These are phyloP conservation scores for Halcyon senegalensis DNA, from an alignment of 2,113 vertebrate genomes.

Conservation along the genomic window DNA sequence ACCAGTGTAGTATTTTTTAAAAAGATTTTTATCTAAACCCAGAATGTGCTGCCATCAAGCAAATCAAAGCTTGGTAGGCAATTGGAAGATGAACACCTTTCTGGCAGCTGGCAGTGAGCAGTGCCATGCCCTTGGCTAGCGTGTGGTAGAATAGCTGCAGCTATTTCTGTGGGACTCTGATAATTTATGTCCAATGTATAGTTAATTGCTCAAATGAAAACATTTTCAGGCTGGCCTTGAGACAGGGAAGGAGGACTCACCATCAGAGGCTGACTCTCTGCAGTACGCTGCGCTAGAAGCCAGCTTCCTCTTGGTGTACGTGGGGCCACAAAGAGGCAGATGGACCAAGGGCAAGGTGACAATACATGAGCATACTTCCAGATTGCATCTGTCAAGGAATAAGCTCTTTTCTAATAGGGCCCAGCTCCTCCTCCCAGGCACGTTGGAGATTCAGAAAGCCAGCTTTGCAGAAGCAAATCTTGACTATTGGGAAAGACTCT, in stretches of 20 bases:
- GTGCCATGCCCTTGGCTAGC: background rate
- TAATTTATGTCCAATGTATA: background rate
- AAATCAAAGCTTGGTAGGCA: background rate
- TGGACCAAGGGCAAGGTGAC: background rate
- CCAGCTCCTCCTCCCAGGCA: background rate
- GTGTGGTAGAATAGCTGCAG: background rate
- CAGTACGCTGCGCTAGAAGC: background rate
- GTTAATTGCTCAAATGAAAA: slow-evolving; percentile 10
- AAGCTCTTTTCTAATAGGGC: background rate
- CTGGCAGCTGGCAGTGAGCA: background rate
- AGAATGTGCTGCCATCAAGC: background rate
- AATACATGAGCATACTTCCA: background rate
- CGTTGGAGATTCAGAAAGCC: background rate
- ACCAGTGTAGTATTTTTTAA: background rate
- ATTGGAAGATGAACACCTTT: background rate
- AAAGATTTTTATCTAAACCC: background rate
- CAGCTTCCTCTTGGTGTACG: background rate
- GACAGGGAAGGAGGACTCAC: background rate
- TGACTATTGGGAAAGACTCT: background rate
- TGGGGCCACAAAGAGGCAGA: background rate
- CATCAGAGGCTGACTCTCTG: background rate
- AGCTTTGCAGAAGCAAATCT: background rate
- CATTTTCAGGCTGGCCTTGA: background rate
- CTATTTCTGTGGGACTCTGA: background rate
- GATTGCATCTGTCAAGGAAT: background rate